Conservation (phyloP, 1,140 invertebrate species). For the Zaprionus camerounensis region DNA sequence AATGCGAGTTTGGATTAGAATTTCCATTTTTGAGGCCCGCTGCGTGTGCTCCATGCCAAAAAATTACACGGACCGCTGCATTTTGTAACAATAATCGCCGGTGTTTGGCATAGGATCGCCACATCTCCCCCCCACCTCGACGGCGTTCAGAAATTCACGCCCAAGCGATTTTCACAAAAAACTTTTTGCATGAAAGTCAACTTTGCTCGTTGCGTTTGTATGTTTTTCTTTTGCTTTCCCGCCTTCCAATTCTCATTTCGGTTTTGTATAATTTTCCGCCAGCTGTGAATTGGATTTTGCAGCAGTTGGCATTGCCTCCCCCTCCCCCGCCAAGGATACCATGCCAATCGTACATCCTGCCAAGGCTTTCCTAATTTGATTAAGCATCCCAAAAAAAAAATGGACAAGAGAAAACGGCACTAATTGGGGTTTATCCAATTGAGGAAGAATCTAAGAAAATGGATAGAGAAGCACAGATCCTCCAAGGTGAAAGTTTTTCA, state of each 20-base stretch:
- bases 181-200: constrained; percentile 79
- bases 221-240: constrained; percentile 48
- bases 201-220: constrained; percentile 35
- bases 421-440: constrained; percentile 81
- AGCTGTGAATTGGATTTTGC: constrained; percentile 62
- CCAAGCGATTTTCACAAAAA: constrained; percentile 60
- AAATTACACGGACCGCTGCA: constrained; percentile 77
- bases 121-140: not conserved
- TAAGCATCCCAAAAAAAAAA: constrained; percentile 54
- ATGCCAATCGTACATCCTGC: constrained; percentile 19
- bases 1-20: constrained; percentile 56
- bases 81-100: constrained; percentile 80
- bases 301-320: constrained; percentile 28
- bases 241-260: constrained; percentile 51
- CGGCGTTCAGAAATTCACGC: constrained; percentile 49
- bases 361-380: constrained; percentile 68
- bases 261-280: constrained; percentile 73
- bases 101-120: constrained; percentile 66
- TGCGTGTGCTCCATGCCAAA: constrained; percentile 44
- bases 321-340: not conserved
- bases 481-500: constrained; percentile 28
- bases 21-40: constrained; percentile 62
- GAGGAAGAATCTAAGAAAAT: constrained; percentile 29
- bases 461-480: constrained; percentile 21
- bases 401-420: constrained; percentile 15